Conservation (phyloP, 1,140 invertebrate species). For the Drosophila sp. region DNA sequence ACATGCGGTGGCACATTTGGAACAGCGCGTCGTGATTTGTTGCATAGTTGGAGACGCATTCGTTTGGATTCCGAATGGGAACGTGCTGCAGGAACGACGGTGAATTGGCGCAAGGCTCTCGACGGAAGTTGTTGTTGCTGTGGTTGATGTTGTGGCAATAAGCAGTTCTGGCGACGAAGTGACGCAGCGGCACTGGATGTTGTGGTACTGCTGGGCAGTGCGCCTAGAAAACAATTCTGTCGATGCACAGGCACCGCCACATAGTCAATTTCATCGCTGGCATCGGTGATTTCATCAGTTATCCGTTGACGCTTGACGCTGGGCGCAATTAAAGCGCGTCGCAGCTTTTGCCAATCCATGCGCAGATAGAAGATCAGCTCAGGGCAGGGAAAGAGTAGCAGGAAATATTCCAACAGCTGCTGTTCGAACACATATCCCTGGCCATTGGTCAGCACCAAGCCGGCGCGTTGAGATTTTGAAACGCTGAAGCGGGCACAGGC, state of each 20-base stretch:
- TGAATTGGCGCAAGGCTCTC: not conserved
- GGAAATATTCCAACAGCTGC: constrained; percentile 72
- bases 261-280: constrained; percentile 37
- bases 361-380: constrained; percentile 67
- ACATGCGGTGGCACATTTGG: not conserved
- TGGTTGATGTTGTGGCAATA: constrained; percentile 15
- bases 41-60: constrained; percentile 28
- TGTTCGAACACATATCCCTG: constrained; percentile 68
- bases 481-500: constrained; percentile 55
- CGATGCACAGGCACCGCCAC: constrained; percentile 67
- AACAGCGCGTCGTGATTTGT: constrained; percentile 20
- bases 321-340: constrained; percentile 29
- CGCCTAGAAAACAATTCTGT: constrained; percentile 76
- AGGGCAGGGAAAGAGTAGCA: constrained; percentile 72
- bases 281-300: not conserved
- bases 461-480: constrained; percentile 38
- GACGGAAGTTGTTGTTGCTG: not conserved
- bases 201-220: constrained; percentile 39
- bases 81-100: not conserved
- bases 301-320: constrained; percentile 33
- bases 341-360: constrained; percentile 61
- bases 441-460: constrained; percentile 67
- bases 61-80: constrained; percentile 43
- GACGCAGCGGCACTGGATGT: not conserved
- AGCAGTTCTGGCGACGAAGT: constrained; percentile 50